Evolutionary conservation across 1,140 invertebrate genomes (phyloP).

Genomic region (Anastrepha ludens): DNA sequence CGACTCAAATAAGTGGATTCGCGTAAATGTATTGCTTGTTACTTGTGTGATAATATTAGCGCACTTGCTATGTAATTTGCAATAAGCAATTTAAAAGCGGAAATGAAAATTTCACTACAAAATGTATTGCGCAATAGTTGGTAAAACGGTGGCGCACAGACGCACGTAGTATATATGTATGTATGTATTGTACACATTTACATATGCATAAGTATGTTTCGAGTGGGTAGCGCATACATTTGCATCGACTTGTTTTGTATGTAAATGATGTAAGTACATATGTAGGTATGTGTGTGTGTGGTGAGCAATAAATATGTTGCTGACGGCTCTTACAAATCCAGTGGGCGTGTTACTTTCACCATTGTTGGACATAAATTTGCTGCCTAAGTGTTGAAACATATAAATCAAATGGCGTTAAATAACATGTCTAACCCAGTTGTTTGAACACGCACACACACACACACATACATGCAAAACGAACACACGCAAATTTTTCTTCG

Average conservation of each 20-base stretch:
- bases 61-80: conserved; percentile 50
- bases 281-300: background rate
- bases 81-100: conserved; percentile 51
- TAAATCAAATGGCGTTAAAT: conserved; percentile 51
- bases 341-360: conserved; percentile 43
- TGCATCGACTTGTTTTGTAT: background rate
- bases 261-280: background rate
- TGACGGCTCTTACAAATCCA: conserved; percentile 18
- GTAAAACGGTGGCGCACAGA: background rate
- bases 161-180: background rate
- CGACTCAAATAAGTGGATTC: background rate
- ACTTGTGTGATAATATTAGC: conserved; percentile 51
- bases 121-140: conserved; percentile 32
- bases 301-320: conserved; percentile 18
- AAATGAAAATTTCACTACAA: conserved; percentile 51
- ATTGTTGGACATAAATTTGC: conserved; percentile 43
- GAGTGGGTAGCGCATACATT: background rate
- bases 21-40: conserved; percentile 49
- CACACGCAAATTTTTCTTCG: background rate
- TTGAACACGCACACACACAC: background rate
- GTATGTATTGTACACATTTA: background rate
- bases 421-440: conserved; percentile 46
- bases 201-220: background rate
- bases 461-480: background rate
- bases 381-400: conserved; percentile 43